Evolutionary conservation across 2,113 vertebrate species (phyloP), one percentile per base, ranked within the genome.

Genomic region (Datnioides undecimradiatus): DNA sequence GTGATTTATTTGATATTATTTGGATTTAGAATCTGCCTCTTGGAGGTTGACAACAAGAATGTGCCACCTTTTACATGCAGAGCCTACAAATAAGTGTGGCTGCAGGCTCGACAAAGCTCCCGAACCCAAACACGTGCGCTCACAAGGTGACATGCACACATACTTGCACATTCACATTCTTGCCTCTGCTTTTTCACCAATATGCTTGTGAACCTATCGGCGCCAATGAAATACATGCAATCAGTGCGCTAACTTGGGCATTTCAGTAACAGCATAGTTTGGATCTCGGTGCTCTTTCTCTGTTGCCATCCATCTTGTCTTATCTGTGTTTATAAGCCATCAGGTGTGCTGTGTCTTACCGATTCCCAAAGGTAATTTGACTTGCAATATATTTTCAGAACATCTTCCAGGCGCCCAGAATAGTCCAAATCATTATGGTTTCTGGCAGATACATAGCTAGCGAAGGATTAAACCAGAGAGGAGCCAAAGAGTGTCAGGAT

Each of bases 321-420:
- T 88, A 90, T 90, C 85, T 73, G 62, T 83, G 62, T 79, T 79
- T 79, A 80, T 68, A 78, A 83, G 64, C 67, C 84, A 80, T 85
- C 82, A 84, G 79, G 72, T 85, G 82, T 83, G 77, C 69, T 83
- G 63, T 75, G 82, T 68, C 72, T 75, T 5, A 49, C 76, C 12
- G 27, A 85, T 79, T 84, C 87, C 85, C 86, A 71, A 62, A 78
- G 81, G 83, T 90, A 89, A 88, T 88, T 84, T 84, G 66, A 87
- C 83, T 82, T 63, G 69, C 63, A 73, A 64, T 75, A 73, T 79
- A 74, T 85, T 90, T 88, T 87, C 75, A 55, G 72, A 88, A 73
- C 80, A 67, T 71, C 71, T 89, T 85, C 70, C 80, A 65, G 58
- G 58, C 40, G 40, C 60, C 58, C 54, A 31, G 69, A 78, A 77